Base-by-base conservation (phyloP, 2,888 invertebrate species). In the Alloscopus bannaensis region DNA sequence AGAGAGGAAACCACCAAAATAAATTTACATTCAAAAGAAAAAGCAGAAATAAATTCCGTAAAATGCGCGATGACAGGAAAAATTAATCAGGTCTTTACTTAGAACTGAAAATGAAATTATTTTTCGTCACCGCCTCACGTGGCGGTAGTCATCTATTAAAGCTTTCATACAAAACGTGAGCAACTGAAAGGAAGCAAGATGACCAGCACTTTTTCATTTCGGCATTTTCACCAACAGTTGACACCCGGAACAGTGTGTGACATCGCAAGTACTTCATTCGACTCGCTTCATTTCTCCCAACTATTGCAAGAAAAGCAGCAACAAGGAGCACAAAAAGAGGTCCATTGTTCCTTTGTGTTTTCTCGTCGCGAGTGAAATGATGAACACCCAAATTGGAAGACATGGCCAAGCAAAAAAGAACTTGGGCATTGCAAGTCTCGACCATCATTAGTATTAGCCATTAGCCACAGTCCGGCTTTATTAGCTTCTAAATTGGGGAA, bases 241-340 rank as follows among this genome's bases (percentile, higher is more conserved):
- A 29, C 60, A 60, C 60, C 40, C 29, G 60, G 22, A 36, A 40
- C 40, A 36, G 52, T 29, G 62, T 62, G 64, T 64, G 64, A 64
- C 64, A 64, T 64, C 64, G 47, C 28, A 24, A 3, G n/a, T 29
- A 16, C 47, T 26, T 20, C 57, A 8, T 62, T 18, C 64, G 68
- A 40, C 52, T 40, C 20, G 68, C 68, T 68, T 68, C 55, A 68
- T 68, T 68, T 68, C 36, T n/a, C n/a, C n/a, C n/a, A n/a, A n/a
- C 36, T 40, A 55, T 55, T 36, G 11, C 22, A 59, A 18, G 28
- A 59, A 59, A 59, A 8, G 36, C 36, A 8, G 18, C 11, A 47
- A 47, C 47, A 3, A 47, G 47, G 47, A 47, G 6, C n/a, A 6
- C n/a, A 13, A n/a, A 3, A 18, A 59, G 22, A 59, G 18, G 31